Conservation (phyloP, 1,140 invertebrate genomes). For the Ladona fulva region DNA sequence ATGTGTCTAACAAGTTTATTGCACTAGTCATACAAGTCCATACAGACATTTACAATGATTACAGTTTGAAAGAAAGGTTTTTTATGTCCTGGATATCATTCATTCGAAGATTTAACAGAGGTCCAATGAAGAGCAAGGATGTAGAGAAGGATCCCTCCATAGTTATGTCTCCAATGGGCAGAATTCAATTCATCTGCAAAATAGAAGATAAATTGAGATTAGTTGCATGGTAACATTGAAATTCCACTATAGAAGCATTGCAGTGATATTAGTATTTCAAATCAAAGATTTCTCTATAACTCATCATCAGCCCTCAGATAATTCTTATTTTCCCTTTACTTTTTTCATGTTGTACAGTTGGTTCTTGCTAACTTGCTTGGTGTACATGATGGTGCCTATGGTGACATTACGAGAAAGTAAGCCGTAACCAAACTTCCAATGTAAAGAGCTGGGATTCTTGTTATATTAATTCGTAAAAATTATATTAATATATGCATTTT, state of each 20-base stretch:
- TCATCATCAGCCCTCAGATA: neutral
- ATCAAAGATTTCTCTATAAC: neutral
- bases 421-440: neutral
- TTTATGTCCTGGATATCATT: neutral
- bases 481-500: constrained; percentile 6
- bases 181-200: neutral
- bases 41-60: too few relatives aligned
- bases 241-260: neutral
- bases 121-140: neutral
- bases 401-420: neutral
- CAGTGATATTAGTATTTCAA: neutral
- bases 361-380: neutral
- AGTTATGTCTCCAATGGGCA: neutral
- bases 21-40: too few relatives aligned
- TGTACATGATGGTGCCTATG: neutral
- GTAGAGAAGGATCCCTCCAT: neutral
- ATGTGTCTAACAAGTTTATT: too few relatives aligned
- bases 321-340: neutral
- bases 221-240: neutral
- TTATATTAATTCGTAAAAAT: neutral
- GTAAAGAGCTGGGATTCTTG: neutral
- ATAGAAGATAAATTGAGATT: neutral
- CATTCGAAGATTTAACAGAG: neutral
- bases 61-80: too few relatives aligned
- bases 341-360: neutral